Percentiles rank a stretch among this genome's conserved stretches.
These are phyloP conservation scores for Nasonia giraulti DNA, from an alignment of 1,140 invertebrate species.

Conservation along the genomic window DNA sequence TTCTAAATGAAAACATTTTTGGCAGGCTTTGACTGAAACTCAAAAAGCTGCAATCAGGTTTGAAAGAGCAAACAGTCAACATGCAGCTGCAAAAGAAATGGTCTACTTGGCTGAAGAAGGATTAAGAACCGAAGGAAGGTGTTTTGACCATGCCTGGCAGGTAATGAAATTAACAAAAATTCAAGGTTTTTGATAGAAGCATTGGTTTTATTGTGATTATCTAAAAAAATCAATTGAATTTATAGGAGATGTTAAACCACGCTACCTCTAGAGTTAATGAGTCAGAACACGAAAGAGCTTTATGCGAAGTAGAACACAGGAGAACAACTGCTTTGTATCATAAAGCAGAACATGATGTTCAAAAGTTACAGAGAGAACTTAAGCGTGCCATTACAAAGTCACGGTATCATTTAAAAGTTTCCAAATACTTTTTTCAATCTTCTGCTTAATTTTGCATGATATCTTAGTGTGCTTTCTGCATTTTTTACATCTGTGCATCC, in stretches of 20 bases:
- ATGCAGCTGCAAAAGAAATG: slow-evolving; percentile 96
- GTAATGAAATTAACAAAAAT: slow-evolving; percentile 53
- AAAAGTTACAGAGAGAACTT: slow-evolving; percentile 80
- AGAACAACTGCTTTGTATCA: slow-evolving; percentile 79
- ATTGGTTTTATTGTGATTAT: background rate
- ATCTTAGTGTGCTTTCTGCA: slow-evolving; percentile 16
- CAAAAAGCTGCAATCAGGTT: slow-evolving; percentile 93
- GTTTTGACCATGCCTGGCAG: slow-evolving; percentile 95
- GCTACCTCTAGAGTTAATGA: slow-evolving; percentile 90
- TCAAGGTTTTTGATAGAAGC: background rate
- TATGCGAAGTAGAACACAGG: slow-evolving; percentile 82
- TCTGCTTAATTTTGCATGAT: slow-evolving; percentile 26
- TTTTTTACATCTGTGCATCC: slow-evolving; percentile 24
- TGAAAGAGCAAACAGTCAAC: slow-evolving; percentile 92
- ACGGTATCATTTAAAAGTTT: slow-evolving; percentile 68
- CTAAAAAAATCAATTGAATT: background rate
- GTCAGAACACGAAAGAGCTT: slow-evolving; percentile 82
- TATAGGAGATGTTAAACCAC: slow-evolving; percentile 94
- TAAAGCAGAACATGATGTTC: slow-evolving; percentile 79
- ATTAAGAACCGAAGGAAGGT: slow-evolving; percentile 78
- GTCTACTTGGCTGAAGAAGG: slow-evolving; percentile 93
- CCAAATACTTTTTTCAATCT: background rate
- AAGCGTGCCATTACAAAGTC: slow-evolving; percentile 84
- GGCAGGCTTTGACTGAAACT: slow-evolving; percentile 77
- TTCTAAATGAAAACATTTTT: slow-evolving; percentile 36